Evolutionary conservation across 1,140 invertebrate species (phyloP).

Genomic region (Aricia agestis): DNA sequence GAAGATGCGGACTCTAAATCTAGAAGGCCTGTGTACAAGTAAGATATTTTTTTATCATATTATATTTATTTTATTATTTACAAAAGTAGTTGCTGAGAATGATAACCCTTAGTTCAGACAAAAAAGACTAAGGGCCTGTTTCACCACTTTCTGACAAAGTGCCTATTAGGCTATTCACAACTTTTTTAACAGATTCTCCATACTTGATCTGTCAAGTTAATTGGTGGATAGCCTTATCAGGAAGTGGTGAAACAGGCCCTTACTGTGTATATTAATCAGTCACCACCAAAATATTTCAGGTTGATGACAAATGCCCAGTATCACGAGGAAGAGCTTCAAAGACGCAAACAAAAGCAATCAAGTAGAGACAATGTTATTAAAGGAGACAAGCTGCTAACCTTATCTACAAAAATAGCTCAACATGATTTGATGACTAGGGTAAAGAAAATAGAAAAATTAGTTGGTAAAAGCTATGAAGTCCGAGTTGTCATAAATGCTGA

Average conservation of each 20-base stretch:
- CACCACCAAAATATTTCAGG: conserved; percentile 35
- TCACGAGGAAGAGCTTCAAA: conserved; percentile 62
- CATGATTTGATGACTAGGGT: conserved; percentile 80
- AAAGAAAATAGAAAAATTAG: conserved; percentile 79
- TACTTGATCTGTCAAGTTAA: too few species aligned
- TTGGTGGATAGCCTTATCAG: too few species aligned
- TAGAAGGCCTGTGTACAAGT: conserved; percentile 79
- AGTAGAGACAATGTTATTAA: conserved; percentile 61
- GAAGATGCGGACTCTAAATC: conserved; percentile 79
- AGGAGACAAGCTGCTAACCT: conserved; percentile 78
- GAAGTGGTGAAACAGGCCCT: too few species aligned
- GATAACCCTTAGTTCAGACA: too few species aligned
- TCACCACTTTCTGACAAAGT: too few species aligned
- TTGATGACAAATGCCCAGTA: conserved; percentile 67
- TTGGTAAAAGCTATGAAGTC: conserved; percentile 79
- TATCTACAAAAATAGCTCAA: conserved; percentile 78
- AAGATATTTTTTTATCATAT: conserved; percentile 44
- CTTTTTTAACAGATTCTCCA: too few species aligned
- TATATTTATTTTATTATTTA: too few species aligned
- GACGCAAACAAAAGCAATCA: conserved; percentile 58
- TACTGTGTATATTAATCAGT: not conserved
- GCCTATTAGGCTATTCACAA: too few species aligned
- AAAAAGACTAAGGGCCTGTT: too few species aligned
- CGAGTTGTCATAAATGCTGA: conserved; percentile 77
- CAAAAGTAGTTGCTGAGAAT: too few species aligned